Conservation (phyloP, 2,797 vertebrate species). For the Linurgus olivaceus region DNA sequence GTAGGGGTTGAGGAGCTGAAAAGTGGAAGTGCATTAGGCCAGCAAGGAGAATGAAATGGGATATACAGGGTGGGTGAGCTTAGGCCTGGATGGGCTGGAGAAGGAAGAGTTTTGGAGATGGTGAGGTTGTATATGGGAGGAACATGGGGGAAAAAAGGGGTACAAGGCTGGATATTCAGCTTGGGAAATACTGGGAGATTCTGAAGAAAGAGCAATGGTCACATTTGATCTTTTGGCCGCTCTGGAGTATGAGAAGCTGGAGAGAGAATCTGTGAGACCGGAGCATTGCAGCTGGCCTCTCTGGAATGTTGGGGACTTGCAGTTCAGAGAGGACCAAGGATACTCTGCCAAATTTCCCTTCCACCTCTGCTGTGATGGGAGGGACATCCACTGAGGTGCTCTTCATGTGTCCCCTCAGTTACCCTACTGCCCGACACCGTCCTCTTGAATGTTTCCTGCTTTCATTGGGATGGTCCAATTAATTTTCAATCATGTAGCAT, state of each 20-base stretch:
- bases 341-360: not conserved
- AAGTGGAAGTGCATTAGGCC: not conserved
- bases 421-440: rapidly evolving
- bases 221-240: not conserved
- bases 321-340: not conserved
- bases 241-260: not conserved
- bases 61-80: not conserved
- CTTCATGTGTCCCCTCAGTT: not conserved
- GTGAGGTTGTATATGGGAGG: not conserved
- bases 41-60: not conserved
- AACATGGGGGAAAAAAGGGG: not conserved
- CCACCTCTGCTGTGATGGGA: not conserved
- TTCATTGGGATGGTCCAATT: not conserved
- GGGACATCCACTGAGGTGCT: not conserved
- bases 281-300: rapidly evolving
- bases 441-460: not conserved
- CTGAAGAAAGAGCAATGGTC: not conserved
- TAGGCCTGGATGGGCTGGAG: not conserved
- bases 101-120: not conserved
- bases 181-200: not conserved
- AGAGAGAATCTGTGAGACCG: not conserved
- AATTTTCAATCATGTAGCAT: not conserved
- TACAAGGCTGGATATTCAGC: not conserved
- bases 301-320: not conserved
- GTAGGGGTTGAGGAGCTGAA: not conserved